Base-by-base conservation (phyloP, 1,140 invertebrate species). In the Leptopilina clavipes region DNA sequence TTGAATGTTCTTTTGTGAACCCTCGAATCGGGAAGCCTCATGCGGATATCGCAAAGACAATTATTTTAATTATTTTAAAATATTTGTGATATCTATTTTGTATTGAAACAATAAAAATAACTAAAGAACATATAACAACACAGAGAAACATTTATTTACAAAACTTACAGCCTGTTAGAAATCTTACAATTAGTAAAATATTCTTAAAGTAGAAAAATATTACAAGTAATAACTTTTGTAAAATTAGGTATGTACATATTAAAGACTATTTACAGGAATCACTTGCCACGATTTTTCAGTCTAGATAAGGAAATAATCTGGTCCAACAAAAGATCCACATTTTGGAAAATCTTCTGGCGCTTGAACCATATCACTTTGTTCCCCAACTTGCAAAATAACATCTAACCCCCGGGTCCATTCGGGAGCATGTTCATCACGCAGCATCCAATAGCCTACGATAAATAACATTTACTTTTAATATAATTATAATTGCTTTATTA, bases 391-490 rank as follows among this genome's bases (percentile, higher is more conserved):
- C 0, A 93, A 81, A 10, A 93, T 88, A 9, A 93, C 89, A 44
- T 89, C 87, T 82, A 93, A 87, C n/a, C 92, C 92, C 11, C 89
- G 87, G 0, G 91, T 88, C 82, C 92, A 91, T 71, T 92, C 90
- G 0, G 85, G 80, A 1, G 92, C 89, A 65, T 93, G 91, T 83
- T 94, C 93, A 82, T 94, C 94, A 75, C 94, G 91, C 76, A 95
- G 88, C 86, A 95, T 91, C 94, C 94, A 95, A 80, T 93, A 94
- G 11, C 94, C 94, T 93, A 56, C n/a, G 73, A 70, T n/a, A 52
- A 76, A 18, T 76, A 31, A 2, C 25, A 31, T 31, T 31, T 31
- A 5, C 25, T 31, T n/a, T n/a, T n/a, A n/a, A n/a, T n/a, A n/a
- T n/a, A n/a, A n/a, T n/a, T n/a, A n/a, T n/a, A n/a, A n/a, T n/a